phyloP scores from a whole-genome alignment of 2,888 invertebrate genomes.

The Drosophila paucipuncta region DNA sequence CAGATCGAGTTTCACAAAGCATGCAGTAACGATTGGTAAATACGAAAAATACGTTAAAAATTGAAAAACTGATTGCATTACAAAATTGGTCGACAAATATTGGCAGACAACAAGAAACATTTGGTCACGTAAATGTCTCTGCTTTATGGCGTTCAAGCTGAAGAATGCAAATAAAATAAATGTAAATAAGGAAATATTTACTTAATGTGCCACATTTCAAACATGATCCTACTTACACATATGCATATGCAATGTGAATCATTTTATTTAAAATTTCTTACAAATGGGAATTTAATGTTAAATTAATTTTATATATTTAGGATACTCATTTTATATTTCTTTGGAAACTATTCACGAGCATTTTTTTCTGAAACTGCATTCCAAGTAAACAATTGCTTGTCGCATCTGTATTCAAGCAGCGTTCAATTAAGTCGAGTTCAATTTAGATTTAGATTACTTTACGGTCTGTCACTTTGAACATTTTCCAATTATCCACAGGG shows the following conservation, averaged over 20 bases:
- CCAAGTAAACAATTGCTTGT: background rate
- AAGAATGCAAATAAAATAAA: background rate
- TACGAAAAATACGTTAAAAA: background rate
- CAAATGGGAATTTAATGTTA: background rate
- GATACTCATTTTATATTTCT: background rate
- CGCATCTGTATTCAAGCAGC: background rate
- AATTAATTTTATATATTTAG: background rate
- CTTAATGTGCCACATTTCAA: background rate
- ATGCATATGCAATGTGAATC: background rate
- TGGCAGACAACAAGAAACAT: background rate
- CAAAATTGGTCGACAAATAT: background rate
- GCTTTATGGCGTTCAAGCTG: background rate
- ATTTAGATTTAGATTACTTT: constrained; percentile 9
- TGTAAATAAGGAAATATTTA: background rate
- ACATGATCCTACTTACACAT: background rate
- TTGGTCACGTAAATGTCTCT: background rate
- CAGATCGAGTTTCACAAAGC: background rate
- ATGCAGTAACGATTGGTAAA: background rate
- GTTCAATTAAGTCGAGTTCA: constrained; percentile 8
- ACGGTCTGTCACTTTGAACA: background rate
- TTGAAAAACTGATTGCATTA: background rate
- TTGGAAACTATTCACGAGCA: background rate
- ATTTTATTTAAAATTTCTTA: background rate
- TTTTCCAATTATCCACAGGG: constrained; percentile 9
- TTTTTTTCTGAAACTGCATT: background rate